phyloP scores from a whole-genome alignment of 2,113 vertebrate species.

The Pituophis catenifer region DNA sequence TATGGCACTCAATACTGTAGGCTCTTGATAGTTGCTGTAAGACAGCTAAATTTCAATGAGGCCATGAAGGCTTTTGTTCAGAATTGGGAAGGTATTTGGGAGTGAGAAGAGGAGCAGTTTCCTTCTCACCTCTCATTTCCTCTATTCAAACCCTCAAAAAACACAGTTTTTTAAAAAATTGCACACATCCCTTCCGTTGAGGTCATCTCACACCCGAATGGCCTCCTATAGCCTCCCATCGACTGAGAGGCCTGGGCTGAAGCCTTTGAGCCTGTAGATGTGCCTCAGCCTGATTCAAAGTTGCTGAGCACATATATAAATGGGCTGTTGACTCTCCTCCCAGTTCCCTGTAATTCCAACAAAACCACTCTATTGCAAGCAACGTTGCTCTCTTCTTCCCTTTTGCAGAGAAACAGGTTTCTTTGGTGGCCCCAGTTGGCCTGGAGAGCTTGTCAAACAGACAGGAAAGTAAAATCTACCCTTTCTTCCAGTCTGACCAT shows the following conservation, averaged over 20 bases:
- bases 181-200: not conserved
- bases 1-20: not conserved
- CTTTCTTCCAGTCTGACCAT: not conserved
- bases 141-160: not conserved
- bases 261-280: not conserved
- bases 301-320: not conserved
- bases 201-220: not conserved
- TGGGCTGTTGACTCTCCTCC: not conserved
- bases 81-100: not conserved
- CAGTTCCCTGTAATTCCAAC: not conserved
- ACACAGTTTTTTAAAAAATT: not conserved
- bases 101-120: not conserved
- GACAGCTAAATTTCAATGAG: not conserved
- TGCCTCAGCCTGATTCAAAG: not conserved
- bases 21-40: not conserved
- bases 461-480: not conserved
- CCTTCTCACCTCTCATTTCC: not conserved
- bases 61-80: not conserved
- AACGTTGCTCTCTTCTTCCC: not conserved
- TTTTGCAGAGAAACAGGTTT: not conserved
- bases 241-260: not conserved
- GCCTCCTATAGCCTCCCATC: not conserved
- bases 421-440: not conserved
- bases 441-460: not conserved
- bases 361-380: not conserved